Evolutionary conservation across 1,140 invertebrate genomes (phyloP).

Genomic region (Ooceraea biroi): DNA sequence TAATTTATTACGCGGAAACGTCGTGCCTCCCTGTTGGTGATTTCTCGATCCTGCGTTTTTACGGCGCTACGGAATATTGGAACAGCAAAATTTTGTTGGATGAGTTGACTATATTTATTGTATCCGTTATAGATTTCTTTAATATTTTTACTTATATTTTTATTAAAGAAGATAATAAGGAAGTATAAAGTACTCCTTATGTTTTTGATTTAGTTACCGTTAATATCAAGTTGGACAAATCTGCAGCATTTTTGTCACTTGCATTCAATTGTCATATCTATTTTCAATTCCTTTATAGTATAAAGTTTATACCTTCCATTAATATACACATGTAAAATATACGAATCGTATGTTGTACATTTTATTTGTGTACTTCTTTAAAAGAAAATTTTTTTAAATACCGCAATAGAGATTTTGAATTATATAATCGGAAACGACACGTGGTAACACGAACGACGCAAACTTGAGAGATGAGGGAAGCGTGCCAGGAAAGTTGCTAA

Average conservation of each 20-base stretch:
- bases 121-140: too few relatives aligned
- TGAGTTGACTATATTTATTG: too few relatives aligned
- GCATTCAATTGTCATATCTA: too few relatives aligned
- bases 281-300: too few relatives aligned
- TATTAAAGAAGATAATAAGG: not conserved
- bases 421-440: not conserved
- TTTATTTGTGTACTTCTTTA: too few relatives aligned
- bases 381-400: not conserved
- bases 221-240: too few relatives aligned
- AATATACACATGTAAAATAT: not conserved
- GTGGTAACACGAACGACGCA: not conserved
- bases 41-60: slow-evolving; percentile 36
- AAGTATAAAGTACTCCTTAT: not conserved
- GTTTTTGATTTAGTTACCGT: too few relatives aligned
- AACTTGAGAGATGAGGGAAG: not conserved
- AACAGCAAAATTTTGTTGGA: slow-evolving; percentile 10
- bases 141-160: not conserved
- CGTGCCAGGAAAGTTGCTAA: slow-evolving; percentile 47
- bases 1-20: slow-evolving; percentile 54
- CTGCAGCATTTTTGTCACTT: too few relatives aligned
- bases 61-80: slow-evolving; percentile 3
- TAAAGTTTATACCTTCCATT: too few relatives aligned
- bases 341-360: not conserved
- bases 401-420: not conserved
- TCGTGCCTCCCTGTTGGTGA: not conserved